These are phyloP conservation scores for Chionomys nivalis DNA, from an alignment of 2,113 vertebrate species.

Conservation along the genomic window DNA sequence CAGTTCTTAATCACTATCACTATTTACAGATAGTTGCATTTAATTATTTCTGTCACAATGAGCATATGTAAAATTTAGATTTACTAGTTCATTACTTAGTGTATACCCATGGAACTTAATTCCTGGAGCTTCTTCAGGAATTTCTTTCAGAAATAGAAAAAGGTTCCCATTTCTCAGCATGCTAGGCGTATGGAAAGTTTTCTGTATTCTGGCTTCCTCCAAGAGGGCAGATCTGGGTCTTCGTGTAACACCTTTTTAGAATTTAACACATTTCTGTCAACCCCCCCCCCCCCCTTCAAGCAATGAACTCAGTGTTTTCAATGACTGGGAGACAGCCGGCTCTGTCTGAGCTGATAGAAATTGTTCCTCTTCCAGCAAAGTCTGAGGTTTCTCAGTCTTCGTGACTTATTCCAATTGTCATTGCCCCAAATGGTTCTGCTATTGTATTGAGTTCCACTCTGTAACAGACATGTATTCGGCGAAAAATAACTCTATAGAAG, in stretches of 20 bases:
- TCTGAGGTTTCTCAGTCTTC: background rate
- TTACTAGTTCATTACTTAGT: background rate
- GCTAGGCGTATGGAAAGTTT: background rate
- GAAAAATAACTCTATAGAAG: constrained; percentile 48
- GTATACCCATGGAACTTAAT: background rate
- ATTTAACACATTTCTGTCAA: constrained; percentile 11
- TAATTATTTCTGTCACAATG: background rate
- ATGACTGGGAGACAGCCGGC: background rate
- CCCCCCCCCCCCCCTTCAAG: background rate
- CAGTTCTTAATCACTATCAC: background rate
- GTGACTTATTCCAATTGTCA: constrained; percentile 16
- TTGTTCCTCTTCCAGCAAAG: background rate
- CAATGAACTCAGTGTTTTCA: background rate
- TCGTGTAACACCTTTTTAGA: background rate
- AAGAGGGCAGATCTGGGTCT: background rate
- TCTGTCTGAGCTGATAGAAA: background rate
- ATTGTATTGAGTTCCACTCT: constrained; percentile 17
- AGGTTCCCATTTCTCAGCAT: background rate
- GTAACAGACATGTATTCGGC: background rate
- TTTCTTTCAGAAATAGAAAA: background rate
- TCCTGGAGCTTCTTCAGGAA: background rate
- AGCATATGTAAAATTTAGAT: background rate
- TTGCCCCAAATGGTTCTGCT: constrained; percentile 1
- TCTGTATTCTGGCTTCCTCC: background rate
- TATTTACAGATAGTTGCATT: constrained; percentile 9